These are phyloP conservation scores for Recurvirostra avosetta DNA, from an alignment of 2,113 vertebrate genomes.

Conservation along the genomic window DNA sequence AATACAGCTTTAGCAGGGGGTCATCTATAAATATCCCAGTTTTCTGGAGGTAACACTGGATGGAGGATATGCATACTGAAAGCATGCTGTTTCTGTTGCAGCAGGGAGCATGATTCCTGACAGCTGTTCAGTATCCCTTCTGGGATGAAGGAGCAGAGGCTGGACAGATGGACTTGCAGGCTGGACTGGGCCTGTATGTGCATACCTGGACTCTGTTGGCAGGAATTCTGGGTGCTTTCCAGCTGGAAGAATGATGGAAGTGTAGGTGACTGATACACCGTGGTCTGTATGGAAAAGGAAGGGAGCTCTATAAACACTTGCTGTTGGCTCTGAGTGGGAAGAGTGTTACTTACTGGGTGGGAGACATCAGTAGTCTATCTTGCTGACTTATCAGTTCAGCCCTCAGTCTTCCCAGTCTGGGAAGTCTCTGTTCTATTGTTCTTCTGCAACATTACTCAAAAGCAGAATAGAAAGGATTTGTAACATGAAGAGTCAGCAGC, in stretches of 20 bases:
- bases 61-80: not conserved
- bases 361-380: not conserved
- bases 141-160: not conserved
- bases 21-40: not conserved
- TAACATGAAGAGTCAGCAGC: not conserved
- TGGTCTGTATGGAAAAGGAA: not conserved
- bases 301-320: not conserved
- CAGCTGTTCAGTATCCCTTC: not conserved
- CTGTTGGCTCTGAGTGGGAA: not conserved
- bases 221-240: not conserved
- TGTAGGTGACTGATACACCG: not conserved
- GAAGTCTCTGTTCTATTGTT: not conserved
- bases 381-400: not conserved
- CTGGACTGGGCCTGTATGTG: rapidly evolving
- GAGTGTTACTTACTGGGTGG: not conserved
- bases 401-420: not conserved
- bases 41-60: not conserved
- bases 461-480: not conserved
- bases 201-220: not conserved
- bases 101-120: not conserved
- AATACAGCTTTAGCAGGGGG: not conserved
- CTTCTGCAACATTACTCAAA: not conserved
- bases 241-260: not conserved
- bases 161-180: not conserved
- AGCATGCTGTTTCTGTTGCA: not conserved